These are phyloP conservation scores for Loris lydekkerianus DNA, from an alignment of 2,797 vertebrate genomes.

Conservation along the genomic window DNA sequence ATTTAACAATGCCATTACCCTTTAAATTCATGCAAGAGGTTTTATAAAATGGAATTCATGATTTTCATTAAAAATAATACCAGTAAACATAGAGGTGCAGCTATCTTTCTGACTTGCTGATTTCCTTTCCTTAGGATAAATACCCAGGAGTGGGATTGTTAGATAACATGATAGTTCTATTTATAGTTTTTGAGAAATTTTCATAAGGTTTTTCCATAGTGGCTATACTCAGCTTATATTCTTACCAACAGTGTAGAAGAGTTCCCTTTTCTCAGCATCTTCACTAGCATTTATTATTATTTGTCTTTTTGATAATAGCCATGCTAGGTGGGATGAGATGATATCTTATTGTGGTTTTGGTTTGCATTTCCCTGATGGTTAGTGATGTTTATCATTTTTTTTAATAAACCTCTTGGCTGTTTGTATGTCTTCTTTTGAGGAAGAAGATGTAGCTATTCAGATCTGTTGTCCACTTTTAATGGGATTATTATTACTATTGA, in stretches of 20 bases:
- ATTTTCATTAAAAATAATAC: constrained; percentile 38
- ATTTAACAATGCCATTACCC: constrained; percentile 64
- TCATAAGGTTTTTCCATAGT: not conserved
- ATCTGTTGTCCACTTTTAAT: not conserved
- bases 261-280: not conserved
- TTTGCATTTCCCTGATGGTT: not conserved
- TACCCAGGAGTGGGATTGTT: not conserved
- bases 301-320: not conserved
- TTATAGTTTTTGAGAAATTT: not conserved
- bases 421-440: not conserved
- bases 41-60: constrained; percentile 54
- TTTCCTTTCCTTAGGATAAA: not conserved
- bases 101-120: not conserved
- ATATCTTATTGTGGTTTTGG: not conserved
- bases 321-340: not conserved
- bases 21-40: constrained; percentile 48
- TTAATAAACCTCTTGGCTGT: not conserved
- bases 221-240: not conserved
- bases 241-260: not conserved
- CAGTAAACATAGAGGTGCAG: not conserved
- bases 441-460: not conserved
- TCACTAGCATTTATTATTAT: not conserved
- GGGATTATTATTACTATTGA: not conserved
- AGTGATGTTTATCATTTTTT: not conserved
- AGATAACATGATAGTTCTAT: not conserved